Conservation (phyloP, 2,113 vertebrate species). For the Chunga burmeisteri region DNA sequence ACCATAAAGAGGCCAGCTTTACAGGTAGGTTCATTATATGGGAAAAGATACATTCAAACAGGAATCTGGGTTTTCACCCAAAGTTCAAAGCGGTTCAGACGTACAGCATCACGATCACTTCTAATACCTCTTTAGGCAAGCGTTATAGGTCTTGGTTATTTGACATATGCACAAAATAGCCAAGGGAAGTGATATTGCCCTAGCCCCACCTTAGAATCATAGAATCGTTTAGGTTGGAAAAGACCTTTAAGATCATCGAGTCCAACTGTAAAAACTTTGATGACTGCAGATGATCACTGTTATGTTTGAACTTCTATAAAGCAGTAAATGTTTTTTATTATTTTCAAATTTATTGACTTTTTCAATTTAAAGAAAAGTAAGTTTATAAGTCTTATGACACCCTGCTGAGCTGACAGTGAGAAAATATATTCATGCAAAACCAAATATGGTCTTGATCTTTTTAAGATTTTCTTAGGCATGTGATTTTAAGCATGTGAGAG, state of each 20-base stretch:
- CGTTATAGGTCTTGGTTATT: neutral
- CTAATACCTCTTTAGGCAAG: neutral
- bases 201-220: neutral
- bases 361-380: neutral
- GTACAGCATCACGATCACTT: neutral
- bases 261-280: neutral
- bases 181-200: neutral
- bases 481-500: neutral
- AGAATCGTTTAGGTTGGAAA: neutral
- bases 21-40: constrained; percentile 76
- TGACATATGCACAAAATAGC: neutral
- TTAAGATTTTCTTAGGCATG: neutral
- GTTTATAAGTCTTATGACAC: neutral
- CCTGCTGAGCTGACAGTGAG: neutral
- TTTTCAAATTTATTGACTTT: neutral
- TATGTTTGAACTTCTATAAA: neutral
- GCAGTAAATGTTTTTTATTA: neutral
- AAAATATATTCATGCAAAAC: neutral
- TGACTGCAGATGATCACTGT: neutral
- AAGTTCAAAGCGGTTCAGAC: neutral
- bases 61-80: neutral
- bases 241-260: neutral
- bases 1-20: constrained; percentile 94
- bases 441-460: neutral
- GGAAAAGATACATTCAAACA: neutral